Evolutionary conservation across 2,113 vertebrate genomes (phyloP), one percentile per base, ranked within the genome.

Genomic region (Phodopus roborovskii): DNA sequence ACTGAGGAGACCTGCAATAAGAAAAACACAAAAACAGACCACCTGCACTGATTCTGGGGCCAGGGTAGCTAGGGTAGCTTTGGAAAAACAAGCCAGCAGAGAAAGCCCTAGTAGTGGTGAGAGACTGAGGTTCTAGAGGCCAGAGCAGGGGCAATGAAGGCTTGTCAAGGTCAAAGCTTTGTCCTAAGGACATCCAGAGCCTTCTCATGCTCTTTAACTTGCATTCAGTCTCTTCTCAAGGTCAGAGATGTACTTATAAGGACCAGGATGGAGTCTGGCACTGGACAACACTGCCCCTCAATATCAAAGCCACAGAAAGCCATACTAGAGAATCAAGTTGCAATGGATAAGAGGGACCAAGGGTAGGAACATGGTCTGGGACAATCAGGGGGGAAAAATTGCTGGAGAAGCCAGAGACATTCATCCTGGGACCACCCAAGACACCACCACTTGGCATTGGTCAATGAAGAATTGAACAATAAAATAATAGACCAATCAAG

Each of bases 181-280:
- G 39, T 68, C 56, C 26, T 8, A 3, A 88, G 66, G 58, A 42
- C 0, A 1, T 33, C 2, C 5, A 0, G 15, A 30, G 30, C 7
- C n/a, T 28, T 45, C 4, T 2, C 4, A 1, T 0, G 0, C 6
- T 56, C 66, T 26, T 5, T 19, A 15, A 45, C 4, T 3, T 73
- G 60, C 20, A 58, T 0, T 3, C 66, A 66, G 17, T 64, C 8
- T 30, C n/a, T 39, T n/a, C 48, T 22, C 45, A 5, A 50, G 0
- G 2, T 3, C 45, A 66, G 22, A 42, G 42, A 39, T 0, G 17
- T 33, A 11, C 2, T 0, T 56, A 70, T 68, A 15, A 24, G 81
- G n/a, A 10, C 56, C 56, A 26, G 36, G 60, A 50, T 78, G 68
- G 45, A 73, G 33, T 20, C 3, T 36, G 77, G 24, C 53, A 50